phyloP scores from a whole-genome alignment of 2,113 vertebrate genomes.

The Miniopterus natalensis region DNA sequence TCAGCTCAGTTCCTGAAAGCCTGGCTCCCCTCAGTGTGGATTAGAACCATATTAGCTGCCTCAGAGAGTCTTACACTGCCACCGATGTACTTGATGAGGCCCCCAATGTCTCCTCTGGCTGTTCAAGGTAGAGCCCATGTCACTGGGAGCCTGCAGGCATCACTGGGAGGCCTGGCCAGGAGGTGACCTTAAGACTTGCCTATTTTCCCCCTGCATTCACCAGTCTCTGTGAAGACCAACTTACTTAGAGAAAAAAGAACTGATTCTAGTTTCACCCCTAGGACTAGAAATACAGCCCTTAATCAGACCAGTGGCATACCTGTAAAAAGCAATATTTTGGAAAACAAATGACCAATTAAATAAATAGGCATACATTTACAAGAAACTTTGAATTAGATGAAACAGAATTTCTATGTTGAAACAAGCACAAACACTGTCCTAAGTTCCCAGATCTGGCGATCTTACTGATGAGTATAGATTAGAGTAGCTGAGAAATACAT shows the following conservation, averaged over 20 bases:
- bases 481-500: neutral
- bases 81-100: neutral
- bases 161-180: neutral
- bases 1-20: neutral
- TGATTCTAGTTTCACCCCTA: neutral
- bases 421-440: neutral
- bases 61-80: neutral
- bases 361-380: neutral
- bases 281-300: neutral
- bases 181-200: neutral
- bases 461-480: neutral
- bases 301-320: neutral
- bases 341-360: neutral
- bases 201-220: neutral
- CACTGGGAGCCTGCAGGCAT: neutral
- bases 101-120: neutral
- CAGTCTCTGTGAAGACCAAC: neutral
- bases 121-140: neutral
- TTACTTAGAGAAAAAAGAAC: neutral
- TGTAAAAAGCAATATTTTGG: neutral
- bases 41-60: neutral
- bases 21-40: neutral
- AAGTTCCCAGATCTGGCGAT: neutral
- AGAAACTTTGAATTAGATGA: neutral
- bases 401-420: constrained; percentile 8